Evolutionary conservation across 2,113 vertebrate species (phyloP), one percentile per base, ranked within the genome.

Genomic region (Ptychochromis oligacanthus): DNA sequence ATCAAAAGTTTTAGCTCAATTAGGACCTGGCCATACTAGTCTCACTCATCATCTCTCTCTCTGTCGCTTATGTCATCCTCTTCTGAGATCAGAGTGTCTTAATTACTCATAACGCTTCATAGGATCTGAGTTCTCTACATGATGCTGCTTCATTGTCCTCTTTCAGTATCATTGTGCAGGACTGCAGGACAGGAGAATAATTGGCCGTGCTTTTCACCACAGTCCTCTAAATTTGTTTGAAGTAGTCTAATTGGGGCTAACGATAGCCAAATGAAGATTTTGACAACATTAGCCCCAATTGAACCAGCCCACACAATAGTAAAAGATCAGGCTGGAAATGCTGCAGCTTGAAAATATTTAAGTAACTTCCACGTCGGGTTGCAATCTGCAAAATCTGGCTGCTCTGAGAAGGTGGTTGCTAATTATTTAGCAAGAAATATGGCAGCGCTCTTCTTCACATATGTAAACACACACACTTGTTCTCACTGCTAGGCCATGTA

Each of bases 1-100:
- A 80, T 91, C 82, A 77, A 84, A 92, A 89, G 82, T 86, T 90
- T 88, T 31, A 57, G 83, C 87, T 89, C 90, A 90, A 87, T 91
- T 88, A 89, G 75, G 46, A 86, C 83, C 54, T 65, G 78, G 70
- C 62, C 46, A 22, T 60, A 49, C 57, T 75, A 52, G 72, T 81
- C 46, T 89, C 83, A 43, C 62, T 67, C 81, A 36, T 81, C 81
- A n/a, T 62, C 17, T 34, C 82, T 67, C 14, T 38, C 55, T 57
- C 59, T 9, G 2, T 84, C 70, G 78, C 55, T 34, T 65, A 43
- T 80, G 62, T 59, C 80, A 57, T 40, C 74, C 46, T 54, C 58
- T 31, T 57, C 46, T 36, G 28, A 79, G 55, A 86, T 85, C 75
- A 57, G 52, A 40, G 38, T 15, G 62, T 85, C 75, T 57, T 90